phyloP scores from a whole-genome alignment of 2,888 invertebrate species.

The Taphrorychus bicolor region DNA sequence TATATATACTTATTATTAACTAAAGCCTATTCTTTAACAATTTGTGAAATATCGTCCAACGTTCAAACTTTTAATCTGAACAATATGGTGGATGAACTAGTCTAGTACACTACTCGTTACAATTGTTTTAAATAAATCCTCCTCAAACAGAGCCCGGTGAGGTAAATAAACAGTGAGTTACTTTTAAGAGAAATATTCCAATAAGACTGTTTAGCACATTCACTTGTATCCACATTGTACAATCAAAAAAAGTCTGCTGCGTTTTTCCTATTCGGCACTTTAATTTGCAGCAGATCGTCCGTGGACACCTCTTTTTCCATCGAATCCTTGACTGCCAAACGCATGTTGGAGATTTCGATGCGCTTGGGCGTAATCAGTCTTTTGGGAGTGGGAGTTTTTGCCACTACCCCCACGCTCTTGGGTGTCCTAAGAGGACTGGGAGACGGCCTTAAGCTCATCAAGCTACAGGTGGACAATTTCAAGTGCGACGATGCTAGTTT shows the following conservation, averaged over 20 bases:
- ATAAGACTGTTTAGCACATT: no score
- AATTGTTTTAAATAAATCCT: no score
- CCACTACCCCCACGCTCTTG: slow-evolving; percentile 42
- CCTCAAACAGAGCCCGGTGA: no score
- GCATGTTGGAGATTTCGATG: slow-evolving; percentile 56
- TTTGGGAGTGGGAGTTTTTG: slow-evolving; percentile 50
- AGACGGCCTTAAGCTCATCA: slow-evolving; percentile 62
- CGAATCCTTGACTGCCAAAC: slow-evolving; percentile 60
- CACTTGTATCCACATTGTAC: no score
- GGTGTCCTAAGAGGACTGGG: slow-evolving; percentile 59
- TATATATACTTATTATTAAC: no score
- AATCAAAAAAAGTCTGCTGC: slow-evolving; percentile 81
- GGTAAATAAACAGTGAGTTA: no score
- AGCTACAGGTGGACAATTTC: slow-evolving; percentile 54
- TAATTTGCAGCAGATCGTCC: slow-evolving; percentile 85
- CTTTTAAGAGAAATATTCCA: no score
- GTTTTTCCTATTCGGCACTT: slow-evolving; percentile 73
- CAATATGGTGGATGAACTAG: no score
- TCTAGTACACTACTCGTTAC: no score
- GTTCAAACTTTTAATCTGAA: no score
- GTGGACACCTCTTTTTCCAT: slow-evolving; percentile 66
- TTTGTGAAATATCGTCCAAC: no score
- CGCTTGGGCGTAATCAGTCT: slow-evolving; percentile 48
- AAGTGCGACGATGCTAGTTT: slow-evolving; percentile 77
- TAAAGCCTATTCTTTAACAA: no score